These are phyloP conservation scores for Stenoptilia bipunctidactyla DNA, from an alignment of 2,888 invertebrate genomes.

Conservation along the genomic window DNA sequence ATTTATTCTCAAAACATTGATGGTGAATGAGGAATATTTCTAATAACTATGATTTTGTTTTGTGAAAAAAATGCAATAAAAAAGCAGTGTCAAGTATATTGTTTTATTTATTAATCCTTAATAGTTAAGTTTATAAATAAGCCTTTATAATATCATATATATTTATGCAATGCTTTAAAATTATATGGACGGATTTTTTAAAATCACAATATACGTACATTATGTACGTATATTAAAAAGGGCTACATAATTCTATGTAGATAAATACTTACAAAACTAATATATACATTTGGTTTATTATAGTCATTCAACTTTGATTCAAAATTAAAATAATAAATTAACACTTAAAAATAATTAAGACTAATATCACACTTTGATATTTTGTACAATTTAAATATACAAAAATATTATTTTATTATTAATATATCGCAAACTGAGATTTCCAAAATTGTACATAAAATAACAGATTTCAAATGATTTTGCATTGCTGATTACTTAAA, in stretches of 20 bases:
- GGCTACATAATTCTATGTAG: slow-evolving; percentile 51
- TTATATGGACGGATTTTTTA: slow-evolving; percentile 39
- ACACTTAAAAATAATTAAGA: slow-evolving; percentile 38
- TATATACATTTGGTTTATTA: slow-evolving; percentile 1
- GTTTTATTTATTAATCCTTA: neutral
- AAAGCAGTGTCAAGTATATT: neutral
- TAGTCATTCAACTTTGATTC: neutral
- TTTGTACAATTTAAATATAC: slow-evolving; percentile 1
- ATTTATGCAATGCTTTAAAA: slow-evolving; percentile 14
- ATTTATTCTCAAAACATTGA: no score
- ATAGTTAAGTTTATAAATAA: neutral
- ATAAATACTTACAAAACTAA: slow-evolving; percentile 14
- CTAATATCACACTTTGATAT: slow-evolving; percentile 63
- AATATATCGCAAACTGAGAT: no score
- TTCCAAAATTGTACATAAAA: no score
- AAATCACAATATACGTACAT: slow-evolving; percentile 58
- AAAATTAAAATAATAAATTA: slow-evolving; percentile 39
- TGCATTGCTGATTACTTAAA: neutral
- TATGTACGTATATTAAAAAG: slow-evolving; percentile 42
- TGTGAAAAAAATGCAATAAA: neutral
- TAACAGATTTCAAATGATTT: neutral
- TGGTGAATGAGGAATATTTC: no score
- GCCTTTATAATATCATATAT: neutral
- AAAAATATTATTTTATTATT: neutral
- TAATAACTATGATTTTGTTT: no score